phyloP scores from a whole-genome alignment of 2,113 vertebrate genomes.

The Candoia aspera region DNA sequence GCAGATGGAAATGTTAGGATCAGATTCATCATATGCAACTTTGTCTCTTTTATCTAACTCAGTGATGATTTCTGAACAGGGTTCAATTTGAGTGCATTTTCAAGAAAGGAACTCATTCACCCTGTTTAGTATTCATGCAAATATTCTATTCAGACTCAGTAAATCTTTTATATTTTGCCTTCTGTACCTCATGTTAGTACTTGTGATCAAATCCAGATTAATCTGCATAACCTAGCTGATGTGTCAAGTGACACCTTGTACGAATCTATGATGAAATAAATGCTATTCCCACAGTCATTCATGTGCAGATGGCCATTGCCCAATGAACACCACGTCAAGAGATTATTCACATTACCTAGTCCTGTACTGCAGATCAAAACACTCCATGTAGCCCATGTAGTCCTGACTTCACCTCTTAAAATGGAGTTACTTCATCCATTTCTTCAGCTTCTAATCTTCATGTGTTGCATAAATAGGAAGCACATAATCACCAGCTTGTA shows the following conservation, averaged over 20 bases:
- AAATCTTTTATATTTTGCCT: neutral
- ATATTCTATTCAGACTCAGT: neutral
- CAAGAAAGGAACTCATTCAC: neutral
- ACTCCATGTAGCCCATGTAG: neutral
- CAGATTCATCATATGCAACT: neutral
- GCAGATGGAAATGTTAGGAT: neutral
- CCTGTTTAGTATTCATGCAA: neutral
- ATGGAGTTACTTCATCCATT: neutral
- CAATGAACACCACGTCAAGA: neutral
- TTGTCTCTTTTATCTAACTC: neutral
- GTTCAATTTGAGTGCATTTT: neutral
- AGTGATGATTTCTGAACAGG: neutral
- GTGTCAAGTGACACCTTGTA: neutral
- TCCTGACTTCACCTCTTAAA: neutral
- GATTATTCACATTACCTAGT: neutral
- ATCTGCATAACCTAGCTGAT: neutral
- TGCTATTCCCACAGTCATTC: neutral
- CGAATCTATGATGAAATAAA: neutral
- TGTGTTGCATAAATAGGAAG: neutral
- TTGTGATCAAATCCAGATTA: neutral
- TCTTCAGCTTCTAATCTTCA: neutral
- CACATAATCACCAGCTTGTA: neutral
- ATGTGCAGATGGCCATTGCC: neutral
- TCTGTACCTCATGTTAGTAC: neutral
- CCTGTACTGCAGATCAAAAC: neutral